Conservation (phyloP, 2,113 vertebrate species). For the Axis porcinus region DNA sequence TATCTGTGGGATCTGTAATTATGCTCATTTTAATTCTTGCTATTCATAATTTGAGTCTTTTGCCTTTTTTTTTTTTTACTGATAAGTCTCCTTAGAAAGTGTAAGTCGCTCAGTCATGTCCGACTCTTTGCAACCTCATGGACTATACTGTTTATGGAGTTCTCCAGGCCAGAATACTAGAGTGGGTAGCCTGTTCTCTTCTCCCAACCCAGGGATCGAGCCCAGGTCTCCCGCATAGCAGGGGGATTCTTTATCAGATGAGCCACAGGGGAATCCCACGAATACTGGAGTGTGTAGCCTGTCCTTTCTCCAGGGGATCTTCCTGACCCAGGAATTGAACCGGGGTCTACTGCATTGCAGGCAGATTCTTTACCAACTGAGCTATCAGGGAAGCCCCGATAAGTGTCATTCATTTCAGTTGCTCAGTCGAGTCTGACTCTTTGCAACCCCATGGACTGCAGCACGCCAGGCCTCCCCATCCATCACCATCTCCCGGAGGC, state of each 20-base stretch:
- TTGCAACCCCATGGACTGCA: neutral
- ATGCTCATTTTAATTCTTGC: neutral
- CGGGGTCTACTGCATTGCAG: neutral
- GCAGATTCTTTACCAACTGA: neutral
- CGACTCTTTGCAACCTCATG: neutral
- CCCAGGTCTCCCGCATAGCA: neutral
- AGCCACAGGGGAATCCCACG: neutral
- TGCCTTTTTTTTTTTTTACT: neutral
- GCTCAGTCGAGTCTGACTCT: neutral
- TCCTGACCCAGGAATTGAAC: neutral
- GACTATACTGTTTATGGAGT: neutral
- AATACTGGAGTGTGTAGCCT: neutral
- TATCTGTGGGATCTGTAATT: neutral
- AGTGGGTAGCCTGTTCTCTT: neutral
- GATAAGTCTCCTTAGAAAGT: neutral
- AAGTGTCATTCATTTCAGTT: neutral
- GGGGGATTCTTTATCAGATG: neutral
- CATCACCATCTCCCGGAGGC: neutral
- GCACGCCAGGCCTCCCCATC: neutral
- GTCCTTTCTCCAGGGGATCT: neutral
- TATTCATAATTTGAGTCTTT: neutral
- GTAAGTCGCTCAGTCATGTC: neutral
- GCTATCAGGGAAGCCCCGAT: neutral
- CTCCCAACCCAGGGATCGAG: neutral
- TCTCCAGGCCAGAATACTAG: neutral